Percentiles rank a stretch among this genome's conserved stretches.
These are phyloP conservation scores for Gasterosteus nipponicus DNA, from an alignment of 2,113 vertebrate genomes.

Conservation along the genomic window DNA sequence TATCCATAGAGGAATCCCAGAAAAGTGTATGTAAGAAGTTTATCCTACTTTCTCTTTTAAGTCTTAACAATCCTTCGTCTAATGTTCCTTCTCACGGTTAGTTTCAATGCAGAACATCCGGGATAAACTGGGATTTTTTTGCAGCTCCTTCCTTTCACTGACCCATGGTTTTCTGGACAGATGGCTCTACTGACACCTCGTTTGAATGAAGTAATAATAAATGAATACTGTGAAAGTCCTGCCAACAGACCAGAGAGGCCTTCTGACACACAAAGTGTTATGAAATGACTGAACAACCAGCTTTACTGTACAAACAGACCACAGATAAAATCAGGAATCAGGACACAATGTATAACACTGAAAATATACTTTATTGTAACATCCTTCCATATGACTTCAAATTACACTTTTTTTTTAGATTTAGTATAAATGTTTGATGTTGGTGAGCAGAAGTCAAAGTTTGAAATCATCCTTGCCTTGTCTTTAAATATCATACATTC, in stretches of 20 bases:
- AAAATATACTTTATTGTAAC: slow-evolving; percentile 51
- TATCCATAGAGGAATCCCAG: neutral
- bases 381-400: neutral
- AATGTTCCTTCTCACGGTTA: slow-evolving; percentile 2
- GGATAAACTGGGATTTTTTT: slow-evolving; percentile 13
- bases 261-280: slow-evolving; percentile 21
- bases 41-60: neutral
- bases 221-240: slow-evolving; percentile 5
- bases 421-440: neutral
- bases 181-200: slow-evolving; percentile 44
- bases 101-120: neutral
- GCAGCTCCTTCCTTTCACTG: slow-evolving; percentile 26
- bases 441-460: neutral
- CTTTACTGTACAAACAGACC: neutral
- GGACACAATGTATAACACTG: neutral
- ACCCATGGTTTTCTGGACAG: slow-evolving; percentile 42
- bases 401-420: neutral
- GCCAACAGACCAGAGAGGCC: slow-evolving; percentile 15
- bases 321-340: slow-evolving; percentile 9
- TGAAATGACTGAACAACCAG: slow-evolving; percentile 2
- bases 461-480: neutral
- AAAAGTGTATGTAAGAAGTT: neutral
- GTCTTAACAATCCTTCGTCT: neutral
- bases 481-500: neutral
- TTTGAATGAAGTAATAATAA: slow-evolving; percentile 28